A percentile compares a stretch with the other conserved stretches of the same genome.
phyloP scores from a whole-genome alignment of 53 echinoderm and acorn worm species.

The Temnopleurus reevesii region DNA sequence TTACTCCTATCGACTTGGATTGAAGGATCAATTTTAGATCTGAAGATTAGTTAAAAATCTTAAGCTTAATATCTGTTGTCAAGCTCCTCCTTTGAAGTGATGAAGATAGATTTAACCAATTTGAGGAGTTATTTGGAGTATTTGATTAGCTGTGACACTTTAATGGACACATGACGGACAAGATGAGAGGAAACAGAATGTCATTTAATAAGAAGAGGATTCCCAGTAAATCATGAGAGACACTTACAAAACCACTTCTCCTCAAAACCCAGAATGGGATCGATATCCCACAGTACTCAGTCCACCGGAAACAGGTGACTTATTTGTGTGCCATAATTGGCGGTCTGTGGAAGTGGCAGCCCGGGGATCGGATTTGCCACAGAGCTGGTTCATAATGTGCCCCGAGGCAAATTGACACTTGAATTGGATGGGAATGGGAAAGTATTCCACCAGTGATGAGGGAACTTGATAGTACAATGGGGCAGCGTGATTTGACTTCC shows the following conservation, averaged over 20 bases:
- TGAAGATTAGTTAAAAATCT: too few relatives aligned
- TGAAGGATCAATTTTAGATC: too few relatives aligned
- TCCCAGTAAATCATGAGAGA: conserved; percentile 8
- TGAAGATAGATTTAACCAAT: neutral
- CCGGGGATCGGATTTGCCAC: neutral
- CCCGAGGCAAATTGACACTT: conserved; percentile 28
- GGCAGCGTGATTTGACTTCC: conserved; percentile 28
- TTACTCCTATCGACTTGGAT: too few relatives aligned
- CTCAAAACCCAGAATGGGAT: conserved; percentile 1
- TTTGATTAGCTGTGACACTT: conserved; percentile 16
- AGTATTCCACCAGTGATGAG: neutral
- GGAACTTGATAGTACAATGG: conserved; percentile 1
- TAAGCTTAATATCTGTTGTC: too few relatives aligned
- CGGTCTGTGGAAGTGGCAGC: conserved; percentile 12
- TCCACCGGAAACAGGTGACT: conserved; percentile 33
- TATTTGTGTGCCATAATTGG: conserved; percentile 29
- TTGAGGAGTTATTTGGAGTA: neutral
- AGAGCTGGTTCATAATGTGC: neutral
- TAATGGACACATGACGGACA: conserved; percentile 15
- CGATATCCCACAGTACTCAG: conserved; percentile 17
- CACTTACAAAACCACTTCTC: conserved; percentile 16
- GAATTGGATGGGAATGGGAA: neutral
- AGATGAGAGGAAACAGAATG: neutral
- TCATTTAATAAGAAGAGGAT: neutral
- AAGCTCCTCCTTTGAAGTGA: neutral